Conservation (phyloP, 2,113 vertebrate genomes). For the Ifrita kowaldi region DNA sequence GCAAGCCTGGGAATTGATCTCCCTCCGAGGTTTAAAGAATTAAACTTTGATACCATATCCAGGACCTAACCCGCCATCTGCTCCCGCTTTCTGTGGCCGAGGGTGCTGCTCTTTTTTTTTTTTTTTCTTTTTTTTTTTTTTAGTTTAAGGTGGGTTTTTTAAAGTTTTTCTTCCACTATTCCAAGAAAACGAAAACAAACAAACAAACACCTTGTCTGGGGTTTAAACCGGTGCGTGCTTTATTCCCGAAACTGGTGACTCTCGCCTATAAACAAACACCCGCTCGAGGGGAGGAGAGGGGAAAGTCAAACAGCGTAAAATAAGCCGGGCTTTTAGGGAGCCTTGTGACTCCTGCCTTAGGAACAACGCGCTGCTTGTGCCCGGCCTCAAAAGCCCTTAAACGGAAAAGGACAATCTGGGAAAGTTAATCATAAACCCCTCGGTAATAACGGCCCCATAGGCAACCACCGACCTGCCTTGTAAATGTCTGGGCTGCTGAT, state of each 20-base stretch:
- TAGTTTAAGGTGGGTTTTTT: neutral
- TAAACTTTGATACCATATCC: neutral
- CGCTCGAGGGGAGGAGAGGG: neutral
- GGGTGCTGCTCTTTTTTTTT: neutral
- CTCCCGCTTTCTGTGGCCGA: neutral
- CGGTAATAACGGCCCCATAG: constrained; percentile 30
- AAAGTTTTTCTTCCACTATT: too few relatives aligned
- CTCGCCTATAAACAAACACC: constrained; percentile 33
- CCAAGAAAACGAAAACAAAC: neutral
- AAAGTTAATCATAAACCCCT: constrained; percentile 58
- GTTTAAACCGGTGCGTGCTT: neutral
- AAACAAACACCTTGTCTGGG: neutral
- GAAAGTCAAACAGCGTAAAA: constrained; percentile 31
- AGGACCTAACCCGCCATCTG: neutral
- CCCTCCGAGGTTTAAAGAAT: neutral
- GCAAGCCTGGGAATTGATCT: neutral
- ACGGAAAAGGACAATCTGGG: constrained; percentile 60
- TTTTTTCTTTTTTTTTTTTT: too few relatives aligned
- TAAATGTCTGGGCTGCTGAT: constrained; percentile 50
- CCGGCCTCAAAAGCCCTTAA: neutral
- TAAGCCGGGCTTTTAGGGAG: neutral
- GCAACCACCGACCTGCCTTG: constrained; percentile 25
- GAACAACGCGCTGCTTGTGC: neutral
- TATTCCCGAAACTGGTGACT: neutral
- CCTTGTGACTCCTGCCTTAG: neutral